Evolutionary conservation across 1,140 invertebrate species (phyloP).

Genomic region (Tribolium madens): DNA sequence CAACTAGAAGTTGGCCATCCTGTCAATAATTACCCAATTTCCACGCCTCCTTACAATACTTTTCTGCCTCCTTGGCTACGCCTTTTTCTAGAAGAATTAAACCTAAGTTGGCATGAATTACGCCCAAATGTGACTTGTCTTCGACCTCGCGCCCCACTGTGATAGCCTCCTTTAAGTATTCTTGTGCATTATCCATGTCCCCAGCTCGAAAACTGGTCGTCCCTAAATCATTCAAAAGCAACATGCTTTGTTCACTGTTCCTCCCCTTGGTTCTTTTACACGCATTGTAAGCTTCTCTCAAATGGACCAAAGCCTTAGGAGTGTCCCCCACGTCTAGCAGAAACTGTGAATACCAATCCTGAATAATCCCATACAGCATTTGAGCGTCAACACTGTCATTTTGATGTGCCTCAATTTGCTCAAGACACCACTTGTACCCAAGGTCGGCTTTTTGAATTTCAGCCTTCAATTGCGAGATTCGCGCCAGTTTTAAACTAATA

Average conservation of each 20-base stretch:
- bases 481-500: slow-evolving; percentile 83
- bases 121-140: slow-evolving; percentile 77
- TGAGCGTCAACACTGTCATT: slow-evolving; percentile 69
- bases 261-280: slow-evolving; percentile 76
- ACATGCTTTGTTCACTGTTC: slow-evolving; percentile 78
- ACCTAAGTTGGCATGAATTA: slow-evolving; percentile 87
- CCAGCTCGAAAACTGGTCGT: slow-evolving; percentile 76
- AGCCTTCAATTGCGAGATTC: slow-evolving; percentile 75
- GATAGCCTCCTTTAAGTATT: slow-evolving; percentile 79
- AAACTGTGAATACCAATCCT: slow-evolving; percentile 87
- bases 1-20: slow-evolving; percentile 58
- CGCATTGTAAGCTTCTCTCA: slow-evolving; percentile 78
- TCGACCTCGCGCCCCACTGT: slow-evolving; percentile 73
- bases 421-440: slow-evolving; percentile 83
- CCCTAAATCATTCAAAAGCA: slow-evolving; percentile 89
- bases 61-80: slow-evolving; percentile 77
- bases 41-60: slow-evolving; percentile 78
- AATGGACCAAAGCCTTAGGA: slow-evolving; percentile 74
- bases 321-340: slow-evolving; percentile 75
- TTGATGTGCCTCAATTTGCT: slow-evolving; percentile 74
- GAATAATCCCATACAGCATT: slow-evolving; percentile 77
- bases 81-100: slow-evolving; percentile 81
- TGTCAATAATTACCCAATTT: slow-evolving; percentile 70
- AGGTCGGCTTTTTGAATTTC: slow-evolving; percentile 76
- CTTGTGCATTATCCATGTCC: slow-evolving; percentile 77